Evolutionary conservation across 2,797 vertebrate genomes (phyloP).

Genomic region (Halcyon smyrnensis): DNA sequence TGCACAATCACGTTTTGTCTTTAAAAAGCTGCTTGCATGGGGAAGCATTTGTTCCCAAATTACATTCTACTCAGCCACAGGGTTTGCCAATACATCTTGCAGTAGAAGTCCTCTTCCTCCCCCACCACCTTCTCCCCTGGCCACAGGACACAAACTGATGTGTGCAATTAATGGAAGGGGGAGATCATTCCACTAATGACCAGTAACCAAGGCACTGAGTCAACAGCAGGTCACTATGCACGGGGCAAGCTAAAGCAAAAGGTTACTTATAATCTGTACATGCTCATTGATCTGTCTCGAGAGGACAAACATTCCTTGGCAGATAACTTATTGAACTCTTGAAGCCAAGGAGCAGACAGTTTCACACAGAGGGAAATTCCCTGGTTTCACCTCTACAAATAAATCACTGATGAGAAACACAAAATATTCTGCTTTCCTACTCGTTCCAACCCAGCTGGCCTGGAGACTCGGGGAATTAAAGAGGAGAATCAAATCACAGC

Average conservation of each 20-base stretch:
- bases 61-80: background rate
- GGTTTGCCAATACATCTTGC: background rate
- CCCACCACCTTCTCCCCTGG: background rate
- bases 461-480: conserved; percentile 34
- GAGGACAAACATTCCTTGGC: conserved; percentile 49
- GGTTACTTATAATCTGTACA: conserved; percentile 26
- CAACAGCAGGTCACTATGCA: conserved; percentile 20
- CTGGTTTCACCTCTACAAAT: conserved; percentile 61
- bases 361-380: conserved; percentile 50
- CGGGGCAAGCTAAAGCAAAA: conserved; percentile 26
- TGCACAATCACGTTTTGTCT: background rate
- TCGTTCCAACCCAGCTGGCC: conserved; percentile 34
- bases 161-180: background rate
- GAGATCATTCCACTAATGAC: background rate
- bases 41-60: background rate
- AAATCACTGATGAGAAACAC: conserved; percentile 35
- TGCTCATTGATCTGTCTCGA: conserved; percentile 7
- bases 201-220: conserved; percentile 39
- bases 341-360: conserved; percentile 42
- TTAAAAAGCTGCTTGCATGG: too few species aligned
- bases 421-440: conserved; percentile 38
- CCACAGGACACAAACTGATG: background rate
- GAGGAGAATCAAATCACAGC: conserved; percentile 6
- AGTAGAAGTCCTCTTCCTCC: background rate
- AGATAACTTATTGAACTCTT: background rate